These are phyloP conservation scores for Luperina nickerlii DNA, from an alignment of 2,888 invertebrate genomes.

Conservation along the genomic window DNA sequence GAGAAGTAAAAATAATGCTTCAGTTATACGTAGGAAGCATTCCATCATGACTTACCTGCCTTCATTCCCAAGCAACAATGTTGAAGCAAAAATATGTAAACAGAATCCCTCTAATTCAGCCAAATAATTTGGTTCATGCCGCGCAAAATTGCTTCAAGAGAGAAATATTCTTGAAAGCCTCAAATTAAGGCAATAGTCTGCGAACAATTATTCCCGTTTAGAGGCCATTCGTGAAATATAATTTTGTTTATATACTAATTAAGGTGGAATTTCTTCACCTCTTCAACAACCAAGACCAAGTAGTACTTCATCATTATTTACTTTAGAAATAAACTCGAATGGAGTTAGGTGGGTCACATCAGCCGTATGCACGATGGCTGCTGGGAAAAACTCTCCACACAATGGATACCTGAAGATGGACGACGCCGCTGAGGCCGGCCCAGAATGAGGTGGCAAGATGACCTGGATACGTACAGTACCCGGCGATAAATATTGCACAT, in stretches of 20 bases:
- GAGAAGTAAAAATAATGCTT: not conserved
- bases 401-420: not conserved
- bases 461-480: not conserved
- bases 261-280: slow-evolving; percentile 18
- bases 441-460: not conserved
- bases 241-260: slow-evolving; percentile 60
- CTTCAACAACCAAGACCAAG: slow-evolving; percentile 6
- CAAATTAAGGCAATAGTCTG: slow-evolving; percentile 48
- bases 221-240: slow-evolving; percentile 41
- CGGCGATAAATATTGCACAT: too few relatives aligned
- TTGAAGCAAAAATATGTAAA: slow-evolving; percentile 39
- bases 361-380: not conserved
- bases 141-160: slow-evolving; percentile 30
- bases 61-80: not conserved
- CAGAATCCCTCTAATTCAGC: slow-evolving; percentile 43
- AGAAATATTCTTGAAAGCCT: slow-evolving; percentile 45
- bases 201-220: slow-evolving; percentile 43
- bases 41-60: slow-evolving; percentile 1
- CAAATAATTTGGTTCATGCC: slow-evolving; percentile 35
- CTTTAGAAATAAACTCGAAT: not conserved
- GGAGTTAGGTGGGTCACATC: not conserved
- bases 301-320: not conserved
- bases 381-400: not conserved
- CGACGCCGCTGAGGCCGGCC: accelerated
- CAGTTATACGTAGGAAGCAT: not conserved